Percentiles rank a stretch among this genome's conserved stretches.
Evolutionary conservation across 2,888 invertebrate genomes (phyloP).

Genomic region (Drosophila rellima): DNA sequence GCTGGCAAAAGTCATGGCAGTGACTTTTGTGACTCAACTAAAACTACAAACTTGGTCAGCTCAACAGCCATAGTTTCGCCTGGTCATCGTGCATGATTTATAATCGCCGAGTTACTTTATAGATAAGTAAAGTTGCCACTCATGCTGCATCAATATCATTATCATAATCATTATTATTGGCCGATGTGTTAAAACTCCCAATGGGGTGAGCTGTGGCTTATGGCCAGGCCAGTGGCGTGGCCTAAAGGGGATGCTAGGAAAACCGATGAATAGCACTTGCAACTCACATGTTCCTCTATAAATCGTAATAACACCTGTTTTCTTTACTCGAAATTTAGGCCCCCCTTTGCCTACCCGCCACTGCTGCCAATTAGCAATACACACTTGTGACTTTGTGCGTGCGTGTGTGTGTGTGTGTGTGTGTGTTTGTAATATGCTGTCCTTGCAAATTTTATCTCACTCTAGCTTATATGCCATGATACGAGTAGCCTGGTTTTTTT

Average conservation of each 20-base stretch:
- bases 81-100: conserved; percentile 42
- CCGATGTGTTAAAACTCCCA: conserved; percentile 8
- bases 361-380: conserved; percentile 30
- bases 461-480: conserved; percentile 3
- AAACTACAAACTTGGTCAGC: conserved; percentile 22
- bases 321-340: neutral
- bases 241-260: neutral
- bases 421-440: conserved; percentile 36
- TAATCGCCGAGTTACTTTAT: conserved; percentile 15
- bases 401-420: conserved; percentile 13
- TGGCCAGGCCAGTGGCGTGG: conserved; percentile 4
- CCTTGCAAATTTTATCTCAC: conserved; percentile 27
- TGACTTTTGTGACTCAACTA: conserved; percentile 14
- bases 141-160: conserved; percentile 30
- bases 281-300: neutral
- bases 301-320: neutral
- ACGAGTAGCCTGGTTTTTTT: conserved; percentile 19
- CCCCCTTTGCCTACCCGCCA: conserved; percentile 12
- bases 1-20: conserved; percentile 51
- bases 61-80: conserved; percentile 14
- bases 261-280: too few relatives aligned
- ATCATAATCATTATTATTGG: conserved; percentile 38
- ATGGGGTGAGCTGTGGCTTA: neutral
- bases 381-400: conserved; percentile 6
- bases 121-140: conserved; percentile 27